These are phyloP conservation scores for Nothobranchius furzeri DNA, from an alignment of 2,113 vertebrate species.

Conservation along the genomic window DNA sequence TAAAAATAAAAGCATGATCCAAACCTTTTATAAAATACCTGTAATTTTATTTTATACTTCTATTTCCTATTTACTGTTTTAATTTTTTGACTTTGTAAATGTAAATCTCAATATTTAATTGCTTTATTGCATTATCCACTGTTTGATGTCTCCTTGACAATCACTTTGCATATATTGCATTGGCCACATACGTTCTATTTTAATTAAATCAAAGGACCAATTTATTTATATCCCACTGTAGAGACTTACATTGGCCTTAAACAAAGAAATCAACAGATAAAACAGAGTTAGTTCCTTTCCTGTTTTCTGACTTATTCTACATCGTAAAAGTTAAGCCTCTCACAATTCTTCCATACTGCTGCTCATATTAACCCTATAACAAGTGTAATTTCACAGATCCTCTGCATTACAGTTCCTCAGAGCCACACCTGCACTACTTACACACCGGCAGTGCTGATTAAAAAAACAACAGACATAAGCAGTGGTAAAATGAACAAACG, in stretches of 20 bases:
- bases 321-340: conserved; percentile 32
- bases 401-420: conserved; percentile 64
- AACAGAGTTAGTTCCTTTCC: too few species aligned
- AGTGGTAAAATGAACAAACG: conserved; percentile 75
- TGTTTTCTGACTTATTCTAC: not conserved
- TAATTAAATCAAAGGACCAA: too few species aligned
- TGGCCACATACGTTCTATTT: not conserved
- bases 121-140: too few species aligned
- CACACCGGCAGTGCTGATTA: conserved; percentile 67
- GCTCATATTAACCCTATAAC: conserved; percentile 46
- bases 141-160: not conserved
- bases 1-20: too few species aligned
- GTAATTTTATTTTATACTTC: too few species aligned
- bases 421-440: conserved; percentile 74
- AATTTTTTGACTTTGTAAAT: too few species aligned
- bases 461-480: conserved; percentile 74
- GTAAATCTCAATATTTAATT: too few species aligned
- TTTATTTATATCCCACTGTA: too few species aligned
- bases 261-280: too few species aligned
- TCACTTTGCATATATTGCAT: not conserved
- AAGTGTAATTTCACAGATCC: conserved; percentile 65
- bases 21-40: too few species aligned
- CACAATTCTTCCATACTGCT: conserved; percentile 19
- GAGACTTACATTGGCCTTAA: too few species aligned
- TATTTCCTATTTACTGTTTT: too few species aligned